Evolutionary conservation across 2,888 invertebrate genomes (phyloP), one percentile per base, ranked within the genome.

Genomic region (Rugalucina vietnamica): DNA sequence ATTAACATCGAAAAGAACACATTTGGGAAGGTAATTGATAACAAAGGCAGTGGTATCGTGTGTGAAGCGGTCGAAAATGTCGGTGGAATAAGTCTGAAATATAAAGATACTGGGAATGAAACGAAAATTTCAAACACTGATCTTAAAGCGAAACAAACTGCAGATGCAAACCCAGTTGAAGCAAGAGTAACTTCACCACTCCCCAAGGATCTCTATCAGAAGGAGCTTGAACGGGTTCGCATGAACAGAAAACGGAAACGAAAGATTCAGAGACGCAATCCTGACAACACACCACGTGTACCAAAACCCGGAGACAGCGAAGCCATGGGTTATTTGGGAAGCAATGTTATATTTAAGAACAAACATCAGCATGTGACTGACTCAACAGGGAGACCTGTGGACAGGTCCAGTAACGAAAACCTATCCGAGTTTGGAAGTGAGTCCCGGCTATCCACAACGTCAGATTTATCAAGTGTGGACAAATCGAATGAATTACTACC

Each of bases 241-340:
- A 29, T 60, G 60, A 60, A 60, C 27, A 60, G 60, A 60, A 60
- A 60, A 60, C 60, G 60, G 21, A 60, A 60, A 27, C 60, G 60
- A 21, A 24, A 18, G 29, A 8, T 8, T 27, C 60, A 27, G 18
- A 60, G 60, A 60, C 5, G 60, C 3, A 60, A 60, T 27, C 60
- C 60, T 27, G 60, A 60, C 29, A 10, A 27, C 18, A 60, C 60
- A 3, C 60, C 60, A 29, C 24, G 60, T 1, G 60, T 60, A 27
- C 60, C 60, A 29, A 60, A 60, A 21, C 60, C 60, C 10, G 29
- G 27, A 3, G 60, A 60, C 29, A 60, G 2, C 27, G 60, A 60
- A 18, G 60, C 60, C 8, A 60, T 60, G 60, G 60, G 60, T 10
- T 60, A 60, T 27, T 60, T 60, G 18, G 60, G 60, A 5, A 60